Percentiles rank a stretch among this genome's conserved stretches.
Evolutionary conservation across 92 coral and sea anemone species (phyloP).

Genomic region (Porites lobata): DNA sequence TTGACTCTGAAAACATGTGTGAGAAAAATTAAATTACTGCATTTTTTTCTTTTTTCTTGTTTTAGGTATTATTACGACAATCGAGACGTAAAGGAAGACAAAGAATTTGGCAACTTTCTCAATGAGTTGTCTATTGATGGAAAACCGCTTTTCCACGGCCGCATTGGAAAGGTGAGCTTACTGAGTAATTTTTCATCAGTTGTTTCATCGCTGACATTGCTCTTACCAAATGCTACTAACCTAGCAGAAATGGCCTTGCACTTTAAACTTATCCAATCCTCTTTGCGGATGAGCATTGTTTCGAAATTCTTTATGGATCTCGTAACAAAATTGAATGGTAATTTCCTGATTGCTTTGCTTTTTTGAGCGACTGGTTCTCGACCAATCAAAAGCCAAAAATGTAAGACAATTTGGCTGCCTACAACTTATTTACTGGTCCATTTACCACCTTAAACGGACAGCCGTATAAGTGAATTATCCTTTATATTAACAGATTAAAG

Average conservation of each 20-base stretch:
- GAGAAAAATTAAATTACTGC: no score
- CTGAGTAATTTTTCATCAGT: neutral
- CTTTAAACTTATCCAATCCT: no score
- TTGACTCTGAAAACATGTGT: no score
- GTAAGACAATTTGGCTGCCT: no score
- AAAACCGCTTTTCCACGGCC: slow-evolving; percentile 29
- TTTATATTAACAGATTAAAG: slow-evolving; percentile 31
- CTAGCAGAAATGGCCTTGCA: no score
- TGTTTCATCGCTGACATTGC: no score
- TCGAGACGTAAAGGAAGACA: slow-evolving; percentile 37
- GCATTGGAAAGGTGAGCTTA: slow-evolving; percentile 60
- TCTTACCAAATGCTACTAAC: neutral
- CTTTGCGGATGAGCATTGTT: no score
- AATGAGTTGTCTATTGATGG: slow-evolving; percentile 67
- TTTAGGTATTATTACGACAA: slow-evolving; percentile 63
- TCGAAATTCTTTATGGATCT: no score
- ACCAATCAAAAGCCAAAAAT: no score
- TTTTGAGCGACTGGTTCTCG: no score
- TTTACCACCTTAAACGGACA: neutral
- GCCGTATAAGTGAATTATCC: neutral
- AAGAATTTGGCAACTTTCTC: slow-evolving; percentile 61
- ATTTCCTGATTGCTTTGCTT: no score
- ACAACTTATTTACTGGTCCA: neutral
- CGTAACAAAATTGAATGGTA: no score
- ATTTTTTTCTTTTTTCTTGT: neutral